A percentile compares a stretch with the other conserved stretches of the same genome.
Evolutionary conservation across 2,888 invertebrate species (phyloP).

Genomic region (Cordilura impudica): DNA sequence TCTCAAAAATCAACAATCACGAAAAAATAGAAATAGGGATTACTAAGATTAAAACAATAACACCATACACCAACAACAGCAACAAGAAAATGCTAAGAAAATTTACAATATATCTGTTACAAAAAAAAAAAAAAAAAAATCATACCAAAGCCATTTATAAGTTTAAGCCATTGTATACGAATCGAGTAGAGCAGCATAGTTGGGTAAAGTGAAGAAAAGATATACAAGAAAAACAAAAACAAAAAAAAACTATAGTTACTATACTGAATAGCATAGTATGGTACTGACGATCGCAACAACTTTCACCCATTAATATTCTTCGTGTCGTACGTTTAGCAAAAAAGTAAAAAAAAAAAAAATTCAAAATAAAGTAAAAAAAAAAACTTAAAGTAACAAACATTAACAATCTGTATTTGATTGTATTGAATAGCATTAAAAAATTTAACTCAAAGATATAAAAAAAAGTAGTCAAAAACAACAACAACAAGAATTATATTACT

Average conservation of each 20-base stretch:
- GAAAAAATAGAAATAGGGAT: neutral
- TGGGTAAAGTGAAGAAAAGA: neutral
- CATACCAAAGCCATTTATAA: neutral
- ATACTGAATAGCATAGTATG: neutral
- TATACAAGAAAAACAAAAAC: neutral
- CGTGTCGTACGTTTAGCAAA: constrained; percentile 68
- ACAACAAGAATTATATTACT: neutral
- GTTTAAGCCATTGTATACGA: neutral
- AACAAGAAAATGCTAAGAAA: neutral
- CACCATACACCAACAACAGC: neutral
- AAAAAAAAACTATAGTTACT: neutral
- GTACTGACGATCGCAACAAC: constrained; percentile 67
- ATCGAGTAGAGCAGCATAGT: constrained; percentile 8
- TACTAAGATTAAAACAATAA: constrained; percentile 18
- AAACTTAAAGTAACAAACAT: constrained; percentile 21
- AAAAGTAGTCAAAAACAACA: too few species aligned
- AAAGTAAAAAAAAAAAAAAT: constrained; percentile 23
- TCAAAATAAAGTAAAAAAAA: constrained; percentile 11
- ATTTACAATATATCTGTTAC: neutral
- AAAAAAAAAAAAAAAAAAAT: neutral
- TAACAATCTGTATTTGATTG: constrained; percentile 41
- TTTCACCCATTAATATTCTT: constrained; percentile 76
- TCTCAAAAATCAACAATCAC: neutral
- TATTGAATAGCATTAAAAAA: constrained; percentile 15
- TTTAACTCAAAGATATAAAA: too few species aligned